phyloP scores from a whole-genome alignment of 2,113 vertebrate genomes.

The Thryonomys swinderianus region DNA sequence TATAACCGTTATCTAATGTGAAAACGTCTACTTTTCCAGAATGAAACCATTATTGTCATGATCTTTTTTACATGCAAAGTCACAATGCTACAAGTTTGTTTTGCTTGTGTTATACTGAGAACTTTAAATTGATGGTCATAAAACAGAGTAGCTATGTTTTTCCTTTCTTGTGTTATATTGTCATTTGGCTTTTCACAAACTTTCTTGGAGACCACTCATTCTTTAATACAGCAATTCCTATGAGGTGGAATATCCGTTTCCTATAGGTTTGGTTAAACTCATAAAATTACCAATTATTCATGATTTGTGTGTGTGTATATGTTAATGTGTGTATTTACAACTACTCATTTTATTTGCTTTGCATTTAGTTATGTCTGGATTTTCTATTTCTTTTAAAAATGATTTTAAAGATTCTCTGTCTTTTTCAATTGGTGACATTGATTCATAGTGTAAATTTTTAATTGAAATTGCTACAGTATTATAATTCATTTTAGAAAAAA shows the following conservation, averaged over 20 bases:
- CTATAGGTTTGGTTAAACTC: background rate
- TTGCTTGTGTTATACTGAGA: background rate
- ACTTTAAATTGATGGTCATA: background rate
- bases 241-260: background rate
- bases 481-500: background rate
- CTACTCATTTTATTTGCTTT: background rate
- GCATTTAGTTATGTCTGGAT: background rate
- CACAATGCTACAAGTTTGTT: background rate
- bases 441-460: background rate
- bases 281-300: background rate
- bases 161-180: background rate
- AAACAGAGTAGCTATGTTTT: background rate
- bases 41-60: background rate
- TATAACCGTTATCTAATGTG: background rate
- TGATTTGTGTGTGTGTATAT: background rate
- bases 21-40: slow-evolving; percentile 10
- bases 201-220: background rate
- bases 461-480: slow-evolving; percentile 24
- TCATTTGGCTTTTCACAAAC: slow-evolving; percentile 40
- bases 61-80: background rate
- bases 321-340: background rate
- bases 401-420: slow-evolving; percentile 15
- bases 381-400: slow-evolving; percentile 44
- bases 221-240: background rate
- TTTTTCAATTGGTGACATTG: slow-evolving; percentile 25